These are phyloP conservation scores for Drosophila eohydei DNA, from an alignment of 2,888 invertebrate genomes.

Conservation along the genomic window DNA sequence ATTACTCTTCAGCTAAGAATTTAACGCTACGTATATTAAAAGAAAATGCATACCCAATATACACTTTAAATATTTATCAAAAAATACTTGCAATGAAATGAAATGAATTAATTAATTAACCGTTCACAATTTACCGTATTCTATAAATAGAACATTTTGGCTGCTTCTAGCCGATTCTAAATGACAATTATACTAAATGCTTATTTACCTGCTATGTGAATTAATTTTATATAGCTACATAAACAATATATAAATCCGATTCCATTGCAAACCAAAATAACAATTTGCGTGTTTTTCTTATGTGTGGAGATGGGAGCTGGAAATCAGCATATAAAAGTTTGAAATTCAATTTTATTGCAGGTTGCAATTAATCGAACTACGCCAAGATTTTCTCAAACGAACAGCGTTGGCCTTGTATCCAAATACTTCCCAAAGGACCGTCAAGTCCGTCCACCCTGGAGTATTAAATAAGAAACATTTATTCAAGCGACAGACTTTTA, in stretches of 20 bases:
- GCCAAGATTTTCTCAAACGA: no score
- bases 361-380: no score
- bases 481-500: constrained; percentile 70
- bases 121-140: constrained; percentile 55
- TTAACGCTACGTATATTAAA: constrained; percentile 51
- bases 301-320: background rate
- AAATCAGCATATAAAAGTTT: background rate
- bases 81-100: constrained; percentile 76
- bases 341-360: no score
- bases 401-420: background rate
- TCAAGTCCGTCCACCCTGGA: background rate
- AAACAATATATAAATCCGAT: constrained; percentile 66
- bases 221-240: constrained; percentile 58
- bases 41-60: constrained; percentile 30
- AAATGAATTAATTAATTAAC: constrained; percentile 35
- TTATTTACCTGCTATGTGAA: constrained; percentile 63
- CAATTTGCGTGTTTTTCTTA: background rate
- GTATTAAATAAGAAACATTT: background rate
- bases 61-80: constrained; percentile 67
- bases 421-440: background rate
- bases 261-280: constrained; percentile 63
- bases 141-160: constrained; percentile 27
- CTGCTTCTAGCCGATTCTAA: constrained; percentile 35
- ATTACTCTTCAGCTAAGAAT: constrained; percentile 71
- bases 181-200: constrained; percentile 57